Conservation (phyloP, 1,140 invertebrate genomes). For the Bombus ignitus region DNA sequence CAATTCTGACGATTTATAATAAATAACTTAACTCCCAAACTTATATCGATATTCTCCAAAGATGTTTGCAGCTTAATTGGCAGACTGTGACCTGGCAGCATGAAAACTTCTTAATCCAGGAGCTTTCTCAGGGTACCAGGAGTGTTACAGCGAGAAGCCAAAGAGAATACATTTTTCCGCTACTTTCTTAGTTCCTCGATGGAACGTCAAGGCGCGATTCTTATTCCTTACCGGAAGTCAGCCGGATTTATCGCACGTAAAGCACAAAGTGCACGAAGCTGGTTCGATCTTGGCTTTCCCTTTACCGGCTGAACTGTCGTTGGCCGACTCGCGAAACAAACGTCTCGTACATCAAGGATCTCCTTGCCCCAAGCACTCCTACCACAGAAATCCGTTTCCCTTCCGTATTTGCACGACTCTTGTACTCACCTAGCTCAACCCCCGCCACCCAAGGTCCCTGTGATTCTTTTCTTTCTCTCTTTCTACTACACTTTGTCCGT, state of each 20-base stretch:
- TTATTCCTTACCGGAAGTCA: slow-evolving; percentile 33
- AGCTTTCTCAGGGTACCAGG: neutral
- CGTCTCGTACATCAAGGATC: slow-evolving; percentile 57
- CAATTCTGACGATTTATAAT: neutral
- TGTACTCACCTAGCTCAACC: neutral
- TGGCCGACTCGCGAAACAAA: slow-evolving; percentile 51
- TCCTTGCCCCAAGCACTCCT: slow-evolving; percentile 48
- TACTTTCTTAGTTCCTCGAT: neutral
- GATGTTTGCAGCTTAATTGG: neutral
- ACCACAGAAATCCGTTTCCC: slow-evolving; percentile 55
- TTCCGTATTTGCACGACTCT: slow-evolving; percentile 51
- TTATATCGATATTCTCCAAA: neutral
- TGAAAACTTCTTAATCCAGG: neutral
- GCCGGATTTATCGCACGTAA: slow-evolving; percentile 36
- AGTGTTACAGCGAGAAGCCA: neutral
- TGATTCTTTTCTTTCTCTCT: neutral
- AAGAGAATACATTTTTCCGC: neutral
- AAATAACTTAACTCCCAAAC: neutral
- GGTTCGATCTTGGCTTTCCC: slow-evolving; percentile 43
- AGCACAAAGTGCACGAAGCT: slow-evolving; percentile 27
- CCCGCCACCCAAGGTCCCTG: neutral
- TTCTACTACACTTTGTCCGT: slow-evolving; percentile 27
- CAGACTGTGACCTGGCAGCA: neutral
- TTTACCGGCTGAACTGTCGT: slow-evolving; percentile 50
- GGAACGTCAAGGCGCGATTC: slow-evolving; percentile 23